Percentiles rank a stretch among this genome's conserved stretches.
phyloP scores from a whole-genome alignment of 2,797 vertebrate genomes.

The Danio kyathit region DNA sequence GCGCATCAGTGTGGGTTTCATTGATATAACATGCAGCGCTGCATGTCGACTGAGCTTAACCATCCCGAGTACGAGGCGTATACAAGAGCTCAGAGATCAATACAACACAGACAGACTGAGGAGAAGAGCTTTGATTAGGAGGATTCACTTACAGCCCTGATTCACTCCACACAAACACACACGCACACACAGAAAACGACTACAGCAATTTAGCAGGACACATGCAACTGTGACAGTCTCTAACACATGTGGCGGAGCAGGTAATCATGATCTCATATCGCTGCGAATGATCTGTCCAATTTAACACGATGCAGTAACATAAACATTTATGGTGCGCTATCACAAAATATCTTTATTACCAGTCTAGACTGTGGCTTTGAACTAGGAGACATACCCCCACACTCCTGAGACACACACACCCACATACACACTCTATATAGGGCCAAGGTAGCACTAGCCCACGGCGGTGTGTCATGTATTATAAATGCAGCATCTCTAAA shows the following conservation, averaged over 20 bases:
- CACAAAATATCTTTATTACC: conserved; percentile 33
- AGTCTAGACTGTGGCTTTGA: conserved; percentile 58
- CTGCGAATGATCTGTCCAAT: conserved; percentile 25
- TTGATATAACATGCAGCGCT: conserved; percentile 42
- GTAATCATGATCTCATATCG: conserved; percentile 48
- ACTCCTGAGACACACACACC: conserved; percentile 3
- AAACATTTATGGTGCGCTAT: conserved; percentile 22
- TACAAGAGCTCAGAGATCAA: conserved; percentile 58
- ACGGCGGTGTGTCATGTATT: conserved; percentile 57
- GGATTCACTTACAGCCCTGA: conserved; percentile 59
- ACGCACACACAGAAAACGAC: conserved; percentile 33
- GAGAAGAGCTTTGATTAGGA: conserved; percentile 59
- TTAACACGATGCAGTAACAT: conserved; percentile 20
- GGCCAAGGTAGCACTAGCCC: conserved; percentile 43
- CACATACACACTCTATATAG: conserved; percentile 6
- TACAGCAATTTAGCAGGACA: conserved; percentile 36
- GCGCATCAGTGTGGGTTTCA: conserved; percentile 33
- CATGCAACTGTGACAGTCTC: conserved; percentile 14
- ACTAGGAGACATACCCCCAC: conserved; percentile 36
- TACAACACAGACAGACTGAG: conserved; percentile 57
- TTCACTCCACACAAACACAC: conserved; percentile 40
- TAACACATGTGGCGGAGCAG: conserved; percentile 13
- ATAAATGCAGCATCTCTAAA: conserved; percentile 58
- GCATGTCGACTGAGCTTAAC: conserved; percentile 46
- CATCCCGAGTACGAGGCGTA: conserved; percentile 45